A percentile compares a stretch with the other conserved stretches of the same genome.
phyloP scores from a whole-genome alignment of 2,797 vertebrate species.

The Chiloscyllium punctatum region DNA sequence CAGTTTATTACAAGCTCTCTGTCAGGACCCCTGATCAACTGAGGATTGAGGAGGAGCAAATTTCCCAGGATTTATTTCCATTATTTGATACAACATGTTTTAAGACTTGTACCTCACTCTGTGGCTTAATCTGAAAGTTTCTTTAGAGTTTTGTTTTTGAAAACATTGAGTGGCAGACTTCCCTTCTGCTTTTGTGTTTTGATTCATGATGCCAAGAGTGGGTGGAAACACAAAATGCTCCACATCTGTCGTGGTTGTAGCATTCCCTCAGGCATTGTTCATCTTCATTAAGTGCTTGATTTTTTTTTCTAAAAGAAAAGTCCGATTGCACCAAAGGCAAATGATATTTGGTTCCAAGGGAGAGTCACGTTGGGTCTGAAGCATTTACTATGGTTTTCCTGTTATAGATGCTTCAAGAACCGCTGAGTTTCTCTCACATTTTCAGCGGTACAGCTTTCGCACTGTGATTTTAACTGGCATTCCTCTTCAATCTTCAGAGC shows the following conservation, averaged over 20 bases:
- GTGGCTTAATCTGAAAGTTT: not conserved
- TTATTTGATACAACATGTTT: not conserved
- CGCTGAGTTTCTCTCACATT: too few species aligned
- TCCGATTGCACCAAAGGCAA: not conserved
- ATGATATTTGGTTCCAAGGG: too few species aligned
- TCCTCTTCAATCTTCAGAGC: not conserved
- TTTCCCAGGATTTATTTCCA: too few species aligned
- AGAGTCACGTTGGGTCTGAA: too few species aligned
- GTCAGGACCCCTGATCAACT: too few species aligned
- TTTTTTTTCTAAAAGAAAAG: not conserved
- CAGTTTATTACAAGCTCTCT: too few species aligned
- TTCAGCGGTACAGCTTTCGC: too few species aligned
- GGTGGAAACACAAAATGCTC: too few species aligned
- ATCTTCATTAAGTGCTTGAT: not conserved
- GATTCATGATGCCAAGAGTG: not conserved
- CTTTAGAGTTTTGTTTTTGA: not conserved
- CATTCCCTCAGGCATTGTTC: not conserved
- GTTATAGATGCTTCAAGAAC: too few species aligned
- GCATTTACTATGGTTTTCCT: too few species aligned
- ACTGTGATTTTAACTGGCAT: not conserved
- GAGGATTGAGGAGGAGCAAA: too few species aligned
- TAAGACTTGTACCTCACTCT: not conserved
- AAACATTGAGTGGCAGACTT: not conserved
- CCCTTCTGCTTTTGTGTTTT: not conserved
- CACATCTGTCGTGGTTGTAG: not conserved